Conservation (phyloP, 2,113 vertebrate genomes). For the Tonatia bakeri region DNA sequence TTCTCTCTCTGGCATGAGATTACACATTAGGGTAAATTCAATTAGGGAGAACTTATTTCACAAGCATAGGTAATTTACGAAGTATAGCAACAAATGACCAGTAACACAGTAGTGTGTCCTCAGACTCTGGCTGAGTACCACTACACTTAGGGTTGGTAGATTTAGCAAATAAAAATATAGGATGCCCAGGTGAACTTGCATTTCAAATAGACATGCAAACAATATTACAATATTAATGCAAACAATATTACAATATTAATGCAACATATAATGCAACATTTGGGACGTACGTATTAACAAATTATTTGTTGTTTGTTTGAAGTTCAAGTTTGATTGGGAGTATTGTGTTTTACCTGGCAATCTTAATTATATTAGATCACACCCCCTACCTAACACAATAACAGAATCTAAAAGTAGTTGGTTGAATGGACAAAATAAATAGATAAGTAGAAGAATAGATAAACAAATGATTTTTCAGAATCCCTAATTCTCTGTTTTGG, state of each 20-base stretch:
- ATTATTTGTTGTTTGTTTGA: neutral
- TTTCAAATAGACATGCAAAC: neutral
- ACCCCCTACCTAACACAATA: neutral
- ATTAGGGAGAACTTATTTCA: neutral
- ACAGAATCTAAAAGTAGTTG: neutral
- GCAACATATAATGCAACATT: neutral
- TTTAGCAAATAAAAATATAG: neutral
- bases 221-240: neutral
- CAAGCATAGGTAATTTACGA: neutral
- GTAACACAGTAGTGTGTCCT: neutral
- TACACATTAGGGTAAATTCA: neutral
- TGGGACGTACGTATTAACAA: neutral
- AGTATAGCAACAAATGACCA: neutral
- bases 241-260: neutral
- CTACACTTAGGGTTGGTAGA: neutral
- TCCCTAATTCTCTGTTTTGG: neutral
- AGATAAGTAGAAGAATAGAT: neutral
- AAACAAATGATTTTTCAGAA: neutral
- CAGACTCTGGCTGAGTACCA: neutral
- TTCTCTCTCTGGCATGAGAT: neutral
- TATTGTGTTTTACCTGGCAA: neutral
- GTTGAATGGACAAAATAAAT: neutral
- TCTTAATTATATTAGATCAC: neutral
- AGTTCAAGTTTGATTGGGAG: neutral
- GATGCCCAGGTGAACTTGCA: neutral